Evolutionary conservation across 1,140 invertebrate genomes (phyloP), one percentile per base, ranked within the genome.

Genomic region (Orchestia grillus): DNA sequence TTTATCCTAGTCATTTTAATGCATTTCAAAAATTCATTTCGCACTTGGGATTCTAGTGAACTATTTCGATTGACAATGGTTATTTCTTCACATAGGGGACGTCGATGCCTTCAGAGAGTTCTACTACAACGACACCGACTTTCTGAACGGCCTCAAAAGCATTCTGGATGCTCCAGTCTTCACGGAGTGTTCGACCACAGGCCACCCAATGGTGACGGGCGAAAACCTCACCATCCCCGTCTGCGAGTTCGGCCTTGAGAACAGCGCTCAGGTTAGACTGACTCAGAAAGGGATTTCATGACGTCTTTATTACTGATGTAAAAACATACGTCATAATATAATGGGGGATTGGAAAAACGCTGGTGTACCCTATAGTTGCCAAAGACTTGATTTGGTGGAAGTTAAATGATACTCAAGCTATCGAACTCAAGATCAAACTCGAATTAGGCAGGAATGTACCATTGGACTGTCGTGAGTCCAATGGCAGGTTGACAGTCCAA

Each of bases 171-270:
- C 43, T 44, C 92, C 92, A 44, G 44, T 44, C 0, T 94, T 45
- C 92, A 94, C 92, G 0, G 43, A 94, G 40, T 94, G 92, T 94
- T 94, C 92, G 6, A 94, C 92, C 1, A 94, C 92, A 6, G 92
- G 92, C 44, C 44, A 94, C 44, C 41, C n/a, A 90, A 42, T 42
- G 4, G 41, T 42, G n/a, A 90, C 88, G 4, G 92, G 11, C 43
- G 92, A 94, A 19, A 94, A 94, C 92, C 11, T 94, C 43, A 94
- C 92, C 11, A 45, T 94, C 43, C 43, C 92, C 1, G 44, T 45
- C 36, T 94, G 92, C 44, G 43, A 94, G 44, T 94, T 94, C 92
- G 92, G 92, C 3, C 92, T 94, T 45, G 92, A 94, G 36, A 94
- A 94, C 44, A 94, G 92, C n/a, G 11, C 44, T 40, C 92, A 94